Conservation (phyloP, 2,797 vertebrate genomes). For the Pampus argenteus region DNA sequence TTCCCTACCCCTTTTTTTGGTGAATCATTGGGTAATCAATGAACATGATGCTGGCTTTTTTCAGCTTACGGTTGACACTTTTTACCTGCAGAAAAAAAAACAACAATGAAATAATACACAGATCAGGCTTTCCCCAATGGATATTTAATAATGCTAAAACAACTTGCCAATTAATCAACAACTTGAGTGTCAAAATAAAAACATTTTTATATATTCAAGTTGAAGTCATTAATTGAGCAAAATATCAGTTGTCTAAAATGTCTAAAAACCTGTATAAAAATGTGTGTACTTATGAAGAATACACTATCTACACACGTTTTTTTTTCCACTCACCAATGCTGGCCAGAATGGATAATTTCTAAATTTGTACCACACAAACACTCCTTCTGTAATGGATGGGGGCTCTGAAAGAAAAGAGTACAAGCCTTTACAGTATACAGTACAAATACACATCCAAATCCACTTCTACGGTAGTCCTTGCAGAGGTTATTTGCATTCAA, state of each 20-base stretch:
- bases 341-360: slow-evolving; percentile 93
- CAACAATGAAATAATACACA: neutral
- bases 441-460: neutral
- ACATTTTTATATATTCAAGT: too few species aligned
- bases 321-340: slow-evolving; percentile 87
- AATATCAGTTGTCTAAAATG: too few species aligned
- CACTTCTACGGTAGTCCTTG: neutral
- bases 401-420: slow-evolving; percentile 80
- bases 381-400: slow-evolving; percentile 85
- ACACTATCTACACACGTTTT: neutral
- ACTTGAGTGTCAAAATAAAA: too few species aligned
- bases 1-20: slow-evolving; percentile 81
- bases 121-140: too few species aligned
- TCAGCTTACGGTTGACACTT: slow-evolving; percentile 85
- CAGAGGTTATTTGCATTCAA: neutral
- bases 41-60: slow-evolving; percentile 90
- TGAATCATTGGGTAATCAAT: slow-evolving; percentile 82
- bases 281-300: neutral
- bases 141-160: too few species aligned
- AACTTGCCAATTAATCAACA: too few species aligned
- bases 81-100: slow-evolving; percentile 84
- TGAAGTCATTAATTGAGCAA: neutral
- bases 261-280: neutral
- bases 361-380: slow-evolving; percentile 92
- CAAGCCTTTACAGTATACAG: slow-evolving; percentile 15